Percentiles rank a stretch among this genome's conserved stretches.
phyloP scores from a whole-genome alignment of 2,797 vertebrate genomes.

The Benthosema pterotum region DNA sequence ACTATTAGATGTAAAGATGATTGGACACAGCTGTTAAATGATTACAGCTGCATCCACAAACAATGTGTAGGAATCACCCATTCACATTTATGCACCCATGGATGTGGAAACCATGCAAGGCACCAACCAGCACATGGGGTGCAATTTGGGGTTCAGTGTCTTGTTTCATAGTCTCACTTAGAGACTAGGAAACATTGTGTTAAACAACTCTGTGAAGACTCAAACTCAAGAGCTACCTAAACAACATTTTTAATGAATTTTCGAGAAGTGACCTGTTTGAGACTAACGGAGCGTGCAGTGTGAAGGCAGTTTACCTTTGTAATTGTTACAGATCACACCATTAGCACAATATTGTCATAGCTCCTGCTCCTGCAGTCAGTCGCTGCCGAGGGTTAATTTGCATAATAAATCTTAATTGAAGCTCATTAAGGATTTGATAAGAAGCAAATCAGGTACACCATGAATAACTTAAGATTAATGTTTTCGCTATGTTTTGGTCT shows the following conservation, averaged over 20 bases:
- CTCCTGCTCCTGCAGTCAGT: constrained; percentile 78
- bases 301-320: constrained; percentile 78
- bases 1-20: not conserved
- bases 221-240: not conserved
- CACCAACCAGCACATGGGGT: too few species aligned
- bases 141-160: too few species aligned
- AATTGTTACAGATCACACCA: constrained; percentile 84
- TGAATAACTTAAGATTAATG: constrained; percentile 80
- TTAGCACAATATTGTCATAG: constrained; percentile 83
- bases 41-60: not conserved
- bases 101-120: too few species aligned
- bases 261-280: constrained; percentile 51
- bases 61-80: not conserved
- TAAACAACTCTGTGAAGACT: too few species aligned
- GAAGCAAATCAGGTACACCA: constrained; percentile 83
- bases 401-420: constrained; percentile 88
- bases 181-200: too few species aligned
- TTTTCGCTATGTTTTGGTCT: constrained; percentile 48
- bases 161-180: too few species aligned
- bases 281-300: constrained; percentile 43
- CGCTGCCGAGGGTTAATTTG: constrained; percentile 84
- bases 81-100: too few species aligned
- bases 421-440: constrained; percentile 85
- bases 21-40: not conserved
- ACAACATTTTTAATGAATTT: constrained; percentile 21